Evolutionary conservation across 2,888 invertebrate species (phyloP).

Genomic region (Cephus nigrinus): DNA sequence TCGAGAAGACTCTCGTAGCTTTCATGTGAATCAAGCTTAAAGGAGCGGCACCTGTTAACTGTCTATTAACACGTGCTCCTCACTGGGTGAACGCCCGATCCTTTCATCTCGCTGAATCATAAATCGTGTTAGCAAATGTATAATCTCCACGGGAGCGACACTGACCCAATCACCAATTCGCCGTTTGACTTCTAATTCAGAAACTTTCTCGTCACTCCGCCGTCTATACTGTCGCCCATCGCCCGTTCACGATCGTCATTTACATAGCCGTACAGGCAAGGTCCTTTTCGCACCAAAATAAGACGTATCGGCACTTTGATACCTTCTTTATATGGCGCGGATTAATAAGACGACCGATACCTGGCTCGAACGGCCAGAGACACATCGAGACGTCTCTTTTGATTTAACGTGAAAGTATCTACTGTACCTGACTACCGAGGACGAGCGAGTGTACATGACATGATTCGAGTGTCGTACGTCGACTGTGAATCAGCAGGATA

Average conservation of each 20-base stretch:
- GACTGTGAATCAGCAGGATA: too few species aligned
- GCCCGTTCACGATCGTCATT: neutral
- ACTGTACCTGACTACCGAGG: too few species aligned
- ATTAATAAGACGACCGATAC: too few species aligned
- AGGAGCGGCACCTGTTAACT: slow-evolving; percentile 16
- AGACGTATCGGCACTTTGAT: too few species aligned
- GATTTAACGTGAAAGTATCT: too few species aligned
- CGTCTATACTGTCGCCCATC: too few species aligned
- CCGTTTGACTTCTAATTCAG: neutral
- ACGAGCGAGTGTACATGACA: too few species aligned
- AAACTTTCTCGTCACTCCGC: neutral
- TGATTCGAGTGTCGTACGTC: too few species aligned
- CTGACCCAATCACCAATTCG: neutral
- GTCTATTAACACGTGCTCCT: slow-evolving; percentile 19
- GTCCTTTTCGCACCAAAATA: neutral
- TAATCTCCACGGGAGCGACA: neutral
- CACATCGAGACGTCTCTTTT: too few species aligned
- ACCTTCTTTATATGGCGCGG: too few species aligned
- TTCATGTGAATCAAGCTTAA: slow-evolving; percentile 10
- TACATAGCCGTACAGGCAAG: neutral
- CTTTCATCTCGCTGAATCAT: slow-evolving; percentile 14
- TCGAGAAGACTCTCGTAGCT: neutral
- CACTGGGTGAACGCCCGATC: slow-evolving; percentile 19
- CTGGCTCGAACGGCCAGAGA: too few species aligned
- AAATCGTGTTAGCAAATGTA: slow-evolving; percentile 17